Evolutionary conservation across 2,113 vertebrate genomes (phyloP), one percentile per base, ranked within the genome.

Genomic region (Eurystomus gularis): DNA sequence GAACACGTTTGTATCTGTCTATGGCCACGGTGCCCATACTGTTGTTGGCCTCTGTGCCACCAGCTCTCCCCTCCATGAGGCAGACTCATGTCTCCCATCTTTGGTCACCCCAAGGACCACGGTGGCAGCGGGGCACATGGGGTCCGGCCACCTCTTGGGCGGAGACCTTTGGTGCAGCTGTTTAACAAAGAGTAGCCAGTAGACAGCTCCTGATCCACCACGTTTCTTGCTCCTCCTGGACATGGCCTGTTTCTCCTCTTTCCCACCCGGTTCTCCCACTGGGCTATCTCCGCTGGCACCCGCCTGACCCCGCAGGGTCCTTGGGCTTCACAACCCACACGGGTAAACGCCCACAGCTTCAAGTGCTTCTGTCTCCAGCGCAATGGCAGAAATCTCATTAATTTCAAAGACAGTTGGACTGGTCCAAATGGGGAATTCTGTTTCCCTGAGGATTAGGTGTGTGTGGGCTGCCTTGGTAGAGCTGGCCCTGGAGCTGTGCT

Each of bases 231-330:
- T 80, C 18, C 28, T 80, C 31, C 54, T 80, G 49, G 35, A 3
- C 10, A 20, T 21, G 31, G 24, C 3, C 29, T 61, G 13, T 25
- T 64, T 92, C 46, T 88, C 14, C 21, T 62, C 58, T 75, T 91
- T 78, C 29, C 60, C 33, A 52, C 13, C 5, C 1, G 0, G 24
- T 55, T 44, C 28, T 80, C 26, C 39, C 3, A 1, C n/a, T n/a
- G 65, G 5, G 5, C 42, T 64, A 3, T 35, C 24, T 83, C 42
- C 16, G 11, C n/a, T 37, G 75, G 18, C 3, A 12, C n/a, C 62
- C 1, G 0, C 16, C 14, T 79, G 39, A 37, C 8, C 16, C 28
- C 10, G 0, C 1, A 1, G 7, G 6, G 37, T 66, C 31, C 62
- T 54, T 90, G 68, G 31, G 11, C 44, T 92, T 88, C 90, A 61